Conservation (phyloP, 2,113 vertebrate species). For the Pelobates fuscus region DNA sequence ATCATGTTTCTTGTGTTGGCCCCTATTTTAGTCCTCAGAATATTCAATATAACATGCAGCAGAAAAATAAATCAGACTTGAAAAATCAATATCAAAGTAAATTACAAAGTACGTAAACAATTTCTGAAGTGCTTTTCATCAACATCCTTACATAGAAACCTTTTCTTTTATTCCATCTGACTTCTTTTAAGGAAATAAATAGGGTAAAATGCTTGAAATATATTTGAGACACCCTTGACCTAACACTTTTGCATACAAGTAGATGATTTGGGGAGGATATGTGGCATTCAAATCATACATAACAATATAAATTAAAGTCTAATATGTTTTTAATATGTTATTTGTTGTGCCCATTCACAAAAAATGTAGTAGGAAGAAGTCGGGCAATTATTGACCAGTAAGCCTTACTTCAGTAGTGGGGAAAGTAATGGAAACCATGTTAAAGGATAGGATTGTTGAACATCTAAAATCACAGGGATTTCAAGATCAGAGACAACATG, state of each 20-base stretch:
- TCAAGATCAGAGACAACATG: no score
- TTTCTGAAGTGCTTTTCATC: constrained; percentile 2
- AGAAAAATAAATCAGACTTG: not conserved
- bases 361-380: no score
- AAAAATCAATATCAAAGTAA: constrained; percentile 10
- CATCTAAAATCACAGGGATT: no score
- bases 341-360: no score
- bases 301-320: not conserved
- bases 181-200: not conserved
- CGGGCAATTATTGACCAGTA: no score
- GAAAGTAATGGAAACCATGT: no score
- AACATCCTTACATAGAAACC: not conserved
- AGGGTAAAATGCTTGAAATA: no score
- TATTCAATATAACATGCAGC: not conserved
- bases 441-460: no score
- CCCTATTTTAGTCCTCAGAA: not conserved
- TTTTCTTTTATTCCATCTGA: not conserved
- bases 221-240: constrained; percentile 12
- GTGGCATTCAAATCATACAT: not conserved
- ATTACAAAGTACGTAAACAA: not conserved
- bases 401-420: no score
- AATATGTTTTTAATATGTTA: no score
- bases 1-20: not conserved
- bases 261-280: not conserved
- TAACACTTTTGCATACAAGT: not conserved